phyloP scores from a whole-genome alignment of 2,113 vertebrate species.

The Cynocephalus volans region DNA sequence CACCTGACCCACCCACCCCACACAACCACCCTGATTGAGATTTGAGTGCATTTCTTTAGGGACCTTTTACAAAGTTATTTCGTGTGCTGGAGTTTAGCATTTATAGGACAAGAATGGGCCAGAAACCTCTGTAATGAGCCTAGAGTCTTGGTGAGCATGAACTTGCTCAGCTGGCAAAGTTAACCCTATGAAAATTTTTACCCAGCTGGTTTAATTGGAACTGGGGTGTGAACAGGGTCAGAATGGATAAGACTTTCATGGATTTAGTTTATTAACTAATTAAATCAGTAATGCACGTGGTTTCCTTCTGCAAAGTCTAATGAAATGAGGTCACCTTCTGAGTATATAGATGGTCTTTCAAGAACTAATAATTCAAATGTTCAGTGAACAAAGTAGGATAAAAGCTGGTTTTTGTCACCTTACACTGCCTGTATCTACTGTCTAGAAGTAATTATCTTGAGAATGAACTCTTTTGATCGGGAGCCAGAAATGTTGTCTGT shows the following conservation, averaged over 20 bases:
- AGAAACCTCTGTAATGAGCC: slow-evolving; percentile 52
- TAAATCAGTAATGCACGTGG: neutral
- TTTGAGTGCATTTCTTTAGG: neutral
- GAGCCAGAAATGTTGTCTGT: slow-evolving; percentile 51
- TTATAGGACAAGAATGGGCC: neutral
- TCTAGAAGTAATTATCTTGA: slow-evolving; percentile 29
- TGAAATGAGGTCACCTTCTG: slow-evolving; percentile 34
- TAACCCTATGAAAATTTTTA: slow-evolving; percentile 42
- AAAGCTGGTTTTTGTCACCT: slow-evolving; percentile 28
- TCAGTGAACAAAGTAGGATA: slow-evolving; percentile 18
- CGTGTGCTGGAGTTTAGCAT: neutral
- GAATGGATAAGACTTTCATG: neutral
- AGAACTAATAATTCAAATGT: slow-evolving; percentile 60
- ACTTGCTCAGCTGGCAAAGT: slow-evolving; percentile 49
- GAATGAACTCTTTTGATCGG: slow-evolving; percentile 37
- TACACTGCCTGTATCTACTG: neutral
- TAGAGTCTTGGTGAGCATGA: neutral
- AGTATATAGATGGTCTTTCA: slow-evolving; percentile 19
- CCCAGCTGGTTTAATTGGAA: slow-evolving; percentile 32
- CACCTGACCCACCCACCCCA: neutral
- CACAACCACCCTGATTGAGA: neutral
- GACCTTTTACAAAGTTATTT: neutral
- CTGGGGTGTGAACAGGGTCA: neutral
- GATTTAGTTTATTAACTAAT: neutral
- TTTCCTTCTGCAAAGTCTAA: slow-evolving; percentile 28